These are phyloP conservation scores for Hephaestus fuliginosus DNA, from an alignment of 2,797 vertebrate species.

Conservation along the genomic window DNA sequence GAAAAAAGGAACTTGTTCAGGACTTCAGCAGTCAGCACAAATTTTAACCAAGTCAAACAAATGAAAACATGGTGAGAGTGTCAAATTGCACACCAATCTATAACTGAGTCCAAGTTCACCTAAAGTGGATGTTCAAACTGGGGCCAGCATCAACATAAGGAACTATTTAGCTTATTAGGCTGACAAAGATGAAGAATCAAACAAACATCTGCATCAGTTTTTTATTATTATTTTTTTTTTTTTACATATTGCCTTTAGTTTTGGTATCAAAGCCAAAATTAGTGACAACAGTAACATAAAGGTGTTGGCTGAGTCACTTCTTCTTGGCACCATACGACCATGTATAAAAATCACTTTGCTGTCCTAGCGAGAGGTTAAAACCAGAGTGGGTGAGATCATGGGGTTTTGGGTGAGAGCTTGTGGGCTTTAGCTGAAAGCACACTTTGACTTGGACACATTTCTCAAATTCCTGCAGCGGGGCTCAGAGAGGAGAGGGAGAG, in stretches of 20 bases:
- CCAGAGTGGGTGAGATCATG: conserved; percentile 56
- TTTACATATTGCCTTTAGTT: background rate
- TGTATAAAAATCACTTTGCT: conserved; percentile 32
- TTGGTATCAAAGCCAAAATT: conserved; percentile 21
- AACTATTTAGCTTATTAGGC: conserved; percentile 23
- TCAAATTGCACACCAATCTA: conserved; percentile 31
- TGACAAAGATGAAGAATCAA: conserved; percentile 13
- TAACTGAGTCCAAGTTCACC: conserved; percentile 28
- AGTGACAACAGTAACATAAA: conserved; percentile 18
- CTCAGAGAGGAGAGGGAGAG: conserved; percentile 30
- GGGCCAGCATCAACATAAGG: conserved; percentile 25
- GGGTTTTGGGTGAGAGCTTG: conserved; percentile 53
- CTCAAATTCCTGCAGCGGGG: conserved; percentile 66
- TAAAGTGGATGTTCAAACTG: background rate
- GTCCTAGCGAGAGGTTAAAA: conserved; percentile 43
- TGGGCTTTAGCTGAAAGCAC: conserved; percentile 64
- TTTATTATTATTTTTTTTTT: background rate
- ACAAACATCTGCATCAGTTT: background rate
- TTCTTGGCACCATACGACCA: background rate
- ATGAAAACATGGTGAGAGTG: conserved; percentile 20
- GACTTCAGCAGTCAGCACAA: conserved; percentile 35
- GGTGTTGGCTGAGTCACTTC: conserved; percentile 15
- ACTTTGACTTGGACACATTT: conserved; percentile 69
- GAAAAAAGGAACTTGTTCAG: too few relatives aligned
- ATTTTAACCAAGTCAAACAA: conserved; percentile 49